These are phyloP conservation scores for Empidonax alnorum DNA, from an alignment of 2,113 vertebrate species.

Conservation along the genomic window DNA sequence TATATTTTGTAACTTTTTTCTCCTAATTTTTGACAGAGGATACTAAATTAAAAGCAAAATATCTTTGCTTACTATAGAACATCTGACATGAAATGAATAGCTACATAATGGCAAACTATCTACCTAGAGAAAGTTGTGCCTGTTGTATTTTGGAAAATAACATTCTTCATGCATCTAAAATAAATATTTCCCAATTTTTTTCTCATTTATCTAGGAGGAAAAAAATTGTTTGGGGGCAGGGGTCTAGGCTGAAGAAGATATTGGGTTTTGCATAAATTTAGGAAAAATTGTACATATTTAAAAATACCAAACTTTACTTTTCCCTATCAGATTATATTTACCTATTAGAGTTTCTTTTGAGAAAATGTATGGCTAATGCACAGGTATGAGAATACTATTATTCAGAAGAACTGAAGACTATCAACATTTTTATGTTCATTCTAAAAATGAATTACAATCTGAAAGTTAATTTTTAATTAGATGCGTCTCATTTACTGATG, in stretches of 20 bases:
- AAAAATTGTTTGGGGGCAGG: rapidly evolving
- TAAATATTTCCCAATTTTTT: neutral
- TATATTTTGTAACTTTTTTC: neutral
- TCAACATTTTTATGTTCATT: constrained; percentile 24
- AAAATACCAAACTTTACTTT: neutral
- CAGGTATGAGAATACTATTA: neutral
- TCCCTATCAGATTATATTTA: neutral
- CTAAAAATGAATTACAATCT: neutral
- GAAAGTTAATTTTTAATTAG: constrained; percentile 7
- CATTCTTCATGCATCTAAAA: neutral
- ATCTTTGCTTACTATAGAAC: neutral
- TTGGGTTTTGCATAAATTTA: neutral
- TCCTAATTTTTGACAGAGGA: constrained; percentile 2
- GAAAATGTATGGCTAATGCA: neutral
- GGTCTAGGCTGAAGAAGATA: neutral
- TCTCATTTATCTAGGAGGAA: neutral
- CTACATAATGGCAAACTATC: neutral
- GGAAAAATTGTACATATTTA: neutral
- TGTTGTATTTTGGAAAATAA: neutral
- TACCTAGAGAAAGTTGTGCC: neutral
- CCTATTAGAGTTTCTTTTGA: neutral
- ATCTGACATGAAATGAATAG: neutral
- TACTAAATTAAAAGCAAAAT: neutral
- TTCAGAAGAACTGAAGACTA: neutral
- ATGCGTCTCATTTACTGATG: constrained; percentile 3